A percentile compares a stretch with the other conserved stretches of the same genome.
These are phyloP conservation scores for Lordiphosa mommai DNA, from an alignment of 1,140 invertebrate genomes.

Conservation along the genomic window DNA sequence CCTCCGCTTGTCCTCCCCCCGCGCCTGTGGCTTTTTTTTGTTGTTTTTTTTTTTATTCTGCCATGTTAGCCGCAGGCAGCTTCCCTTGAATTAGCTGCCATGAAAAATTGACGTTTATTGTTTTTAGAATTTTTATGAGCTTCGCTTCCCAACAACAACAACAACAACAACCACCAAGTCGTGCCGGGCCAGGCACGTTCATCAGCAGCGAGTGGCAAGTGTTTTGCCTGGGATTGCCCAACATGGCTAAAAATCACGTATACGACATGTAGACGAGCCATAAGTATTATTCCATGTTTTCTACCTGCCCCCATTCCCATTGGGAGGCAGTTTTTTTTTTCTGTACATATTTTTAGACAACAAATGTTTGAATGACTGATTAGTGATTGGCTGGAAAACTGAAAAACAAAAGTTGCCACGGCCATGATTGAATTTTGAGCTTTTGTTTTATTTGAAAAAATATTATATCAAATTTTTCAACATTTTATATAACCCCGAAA, in stretches of 20 bases:
- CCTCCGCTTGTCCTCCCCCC: constrained; percentile 12
- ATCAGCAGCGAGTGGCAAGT: neutral
- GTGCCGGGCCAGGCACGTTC: neutral
- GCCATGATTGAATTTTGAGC: too few relatives aligned
- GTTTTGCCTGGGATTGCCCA: neutral
- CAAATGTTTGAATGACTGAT: too few relatives aligned
- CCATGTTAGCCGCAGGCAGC: constrained; percentile 18
- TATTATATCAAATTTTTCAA: too few relatives aligned
- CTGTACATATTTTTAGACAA: too few relatives aligned
- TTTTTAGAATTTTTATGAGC: constrained; percentile 63
- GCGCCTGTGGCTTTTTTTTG: neutral
- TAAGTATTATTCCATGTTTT: neutral
- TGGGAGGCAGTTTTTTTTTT: neutral
- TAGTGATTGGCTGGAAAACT: too few relatives aligned
- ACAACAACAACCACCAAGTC: neutral
- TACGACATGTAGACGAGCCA: constrained; percentile 17
- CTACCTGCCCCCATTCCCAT: neutral
- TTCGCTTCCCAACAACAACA: neutral
- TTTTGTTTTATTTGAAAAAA: neutral
- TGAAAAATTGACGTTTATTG: constrained; percentile 67
- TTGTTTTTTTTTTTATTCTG: neutral
- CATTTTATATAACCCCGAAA: too few relatives aligned
- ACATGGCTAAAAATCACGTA: constrained; percentile 28
- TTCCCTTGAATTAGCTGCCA: constrained; percentile 51
- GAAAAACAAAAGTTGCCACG: too few relatives aligned